A percentile compares a stretch with the other conserved stretches of the same genome.
Evolutionary conservation across 2,113 vertebrate genomes (phyloP).

Genomic region (Puffinus mauretanicus): DNA sequence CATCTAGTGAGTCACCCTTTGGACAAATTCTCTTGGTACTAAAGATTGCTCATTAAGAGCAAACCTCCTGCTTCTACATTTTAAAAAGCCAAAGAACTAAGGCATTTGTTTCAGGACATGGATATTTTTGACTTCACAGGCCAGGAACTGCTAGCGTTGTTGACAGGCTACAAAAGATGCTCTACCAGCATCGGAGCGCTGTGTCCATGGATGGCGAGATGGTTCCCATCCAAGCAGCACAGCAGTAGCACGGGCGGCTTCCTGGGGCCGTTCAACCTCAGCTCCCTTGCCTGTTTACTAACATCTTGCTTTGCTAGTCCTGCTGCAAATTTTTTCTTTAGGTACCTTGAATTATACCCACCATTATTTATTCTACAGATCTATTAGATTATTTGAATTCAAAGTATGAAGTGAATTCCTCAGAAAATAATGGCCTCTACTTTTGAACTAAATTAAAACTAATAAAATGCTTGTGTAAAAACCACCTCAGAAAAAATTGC

Average conservation of each 20-base stretch:
- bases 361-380: slow-evolving; percentile 24
- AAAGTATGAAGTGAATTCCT: slow-evolving; percentile 1
- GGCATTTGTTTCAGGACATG: background rate
- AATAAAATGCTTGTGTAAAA: background rate
- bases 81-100: background rate
- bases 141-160: background rate
- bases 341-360: background rate
- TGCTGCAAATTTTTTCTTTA: background rate
- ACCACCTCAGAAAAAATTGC: background rate
- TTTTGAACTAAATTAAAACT: slow-evolving; percentile 1
- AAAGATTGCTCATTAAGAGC: background rate
- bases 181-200: background rate
- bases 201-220: fast-evolving
- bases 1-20: background rate
- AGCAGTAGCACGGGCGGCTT: background rate
- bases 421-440: background rate
- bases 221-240: fast-evolving
- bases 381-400: background rate
- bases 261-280: background rate
- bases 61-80: background rate
- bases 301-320: background rate
- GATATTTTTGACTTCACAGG: background rate
- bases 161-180: background rate
- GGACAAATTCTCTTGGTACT: background rate
- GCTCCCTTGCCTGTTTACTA: background rate